These are phyloP conservation scores for Geotrypetes seraphini DNA, from an alignment of 2,797 vertebrate genomes.

Conservation along the genomic window DNA sequence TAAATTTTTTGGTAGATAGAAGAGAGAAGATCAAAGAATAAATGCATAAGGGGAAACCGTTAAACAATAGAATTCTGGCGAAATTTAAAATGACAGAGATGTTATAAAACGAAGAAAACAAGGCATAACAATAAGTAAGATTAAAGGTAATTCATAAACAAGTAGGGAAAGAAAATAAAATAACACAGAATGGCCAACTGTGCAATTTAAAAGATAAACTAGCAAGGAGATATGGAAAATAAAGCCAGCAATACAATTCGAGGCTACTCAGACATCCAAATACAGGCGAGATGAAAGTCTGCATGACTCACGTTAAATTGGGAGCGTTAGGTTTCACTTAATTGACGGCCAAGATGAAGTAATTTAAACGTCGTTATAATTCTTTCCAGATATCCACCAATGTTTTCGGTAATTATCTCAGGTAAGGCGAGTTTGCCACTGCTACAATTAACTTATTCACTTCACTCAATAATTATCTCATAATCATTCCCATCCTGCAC, in stretches of 20 bases:
- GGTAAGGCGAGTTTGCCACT: constrained; percentile 43
- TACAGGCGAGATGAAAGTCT: background rate
- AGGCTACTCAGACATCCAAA: constrained; percentile 4
- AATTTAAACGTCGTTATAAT: constrained; percentile 52
- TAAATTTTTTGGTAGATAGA: too few relatives aligned
- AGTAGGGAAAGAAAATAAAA: too few relatives aligned
- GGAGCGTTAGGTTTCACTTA: constrained; percentile 28
- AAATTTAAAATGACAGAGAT: too few relatives aligned
- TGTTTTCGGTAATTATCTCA: too few relatives aligned
- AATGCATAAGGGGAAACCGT: too few relatives aligned
- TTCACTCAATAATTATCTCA: constrained; percentile 61
- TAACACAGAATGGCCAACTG: too few relatives aligned
- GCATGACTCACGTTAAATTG: constrained; percentile 19
- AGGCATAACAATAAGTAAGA: too few relatives aligned
- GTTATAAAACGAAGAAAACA: too few relatives aligned
- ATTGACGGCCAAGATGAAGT: constrained; percentile 50
- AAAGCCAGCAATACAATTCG: constrained; percentile 35
- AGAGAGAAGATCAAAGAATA: too few relatives aligned
- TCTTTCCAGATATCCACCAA: constrained; percentile 41
- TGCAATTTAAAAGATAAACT: too few relatives aligned
- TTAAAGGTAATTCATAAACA: too few relatives aligned
- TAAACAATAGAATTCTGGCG: too few relatives aligned
- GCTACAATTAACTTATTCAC: constrained; percentile 54
- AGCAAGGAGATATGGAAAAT: constrained; percentile 2
- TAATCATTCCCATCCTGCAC: constrained; percentile 51